Conservation (phyloP, 1,140 invertebrate genomes). For the Drosophila kanapiae region DNA sequence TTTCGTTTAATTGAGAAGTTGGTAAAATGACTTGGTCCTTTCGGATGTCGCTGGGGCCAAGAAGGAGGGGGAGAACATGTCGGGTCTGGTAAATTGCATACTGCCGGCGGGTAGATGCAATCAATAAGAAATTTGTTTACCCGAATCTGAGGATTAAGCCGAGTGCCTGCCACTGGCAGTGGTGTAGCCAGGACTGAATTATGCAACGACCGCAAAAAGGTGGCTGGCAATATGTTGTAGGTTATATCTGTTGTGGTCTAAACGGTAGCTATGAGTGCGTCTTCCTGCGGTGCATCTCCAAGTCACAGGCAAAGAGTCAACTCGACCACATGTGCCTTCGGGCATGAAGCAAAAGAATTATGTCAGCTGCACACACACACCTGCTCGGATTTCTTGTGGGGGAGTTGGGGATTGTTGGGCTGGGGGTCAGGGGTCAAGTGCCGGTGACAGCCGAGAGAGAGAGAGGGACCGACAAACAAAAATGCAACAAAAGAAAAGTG, state of each 20-base stretch:
- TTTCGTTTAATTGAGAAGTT: conserved; percentile 77
- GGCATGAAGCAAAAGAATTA: conserved; percentile 49
- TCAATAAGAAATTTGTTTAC: conserved; percentile 71
- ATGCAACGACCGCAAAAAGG: conserved; percentile 31
- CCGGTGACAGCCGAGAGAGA: conserved; percentile 1
- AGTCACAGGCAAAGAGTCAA: conserved; percentile 43
- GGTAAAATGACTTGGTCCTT: conserved; percentile 39
- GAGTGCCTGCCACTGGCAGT: conserved; percentile 19
- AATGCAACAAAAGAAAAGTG: conserved; percentile 76
- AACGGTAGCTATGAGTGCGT: conserved; percentile 16
- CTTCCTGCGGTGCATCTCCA: conserved; percentile 22
- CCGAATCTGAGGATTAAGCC: conserved; percentile 22
- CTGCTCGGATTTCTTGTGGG: conserved; percentile 23
- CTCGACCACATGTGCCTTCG: conserved; percentile 34
- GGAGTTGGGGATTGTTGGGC: too few species aligned
- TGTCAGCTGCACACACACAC: conserved; percentile 49
- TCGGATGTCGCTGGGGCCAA: neutral
- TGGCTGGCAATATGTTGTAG: conserved; percentile 32
- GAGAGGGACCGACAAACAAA: conserved; percentile 43
- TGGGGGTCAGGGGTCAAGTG: neutral
- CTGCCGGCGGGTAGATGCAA: conserved; percentile 47
- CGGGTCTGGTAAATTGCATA: conserved; percentile 9
- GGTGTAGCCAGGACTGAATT: neutral
- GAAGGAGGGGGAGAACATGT: neutral
- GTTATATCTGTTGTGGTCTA: conserved; percentile 39